phyloP scores from a whole-genome alignment of 1,140 invertebrate species.

The Trissolcus basalis region DNA sequence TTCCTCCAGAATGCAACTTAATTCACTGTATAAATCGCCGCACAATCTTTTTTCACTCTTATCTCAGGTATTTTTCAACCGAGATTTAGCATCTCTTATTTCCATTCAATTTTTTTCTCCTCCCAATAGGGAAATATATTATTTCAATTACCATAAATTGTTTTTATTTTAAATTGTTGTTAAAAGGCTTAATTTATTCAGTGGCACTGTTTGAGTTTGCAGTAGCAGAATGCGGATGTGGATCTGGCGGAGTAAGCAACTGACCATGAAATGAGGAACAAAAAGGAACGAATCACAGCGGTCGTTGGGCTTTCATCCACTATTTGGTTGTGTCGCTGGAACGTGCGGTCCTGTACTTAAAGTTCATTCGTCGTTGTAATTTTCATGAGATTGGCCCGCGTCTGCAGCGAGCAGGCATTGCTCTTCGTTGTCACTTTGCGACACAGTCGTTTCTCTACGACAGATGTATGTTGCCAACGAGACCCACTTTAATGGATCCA shows the following conservation, averaged over 20 bases:
- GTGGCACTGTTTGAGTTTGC: no score
- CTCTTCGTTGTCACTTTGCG: constrained; percentile 10
- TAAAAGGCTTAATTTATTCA: no score
- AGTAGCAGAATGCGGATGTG: no score
- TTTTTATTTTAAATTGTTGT: no score
- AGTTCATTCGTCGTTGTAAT: constrained; percentile 40
- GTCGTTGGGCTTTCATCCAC: constrained; percentile 16
- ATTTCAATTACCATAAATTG: no score
- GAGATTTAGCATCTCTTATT: no score
- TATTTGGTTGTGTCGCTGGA: constrained; percentile 12
- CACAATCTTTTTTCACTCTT: not conserved
- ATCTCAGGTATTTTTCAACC: no score
- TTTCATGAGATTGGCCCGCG: constrained; percentile 37
- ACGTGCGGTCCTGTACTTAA: constrained; percentile 28
- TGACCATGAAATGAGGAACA: constrained; percentile 41
- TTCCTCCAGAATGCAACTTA: constrained; percentile 36
- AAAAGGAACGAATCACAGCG: constrained; percentile 25
- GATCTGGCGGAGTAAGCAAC: constrained; percentile 7
- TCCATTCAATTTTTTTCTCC: no score
- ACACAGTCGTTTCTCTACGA: constrained; percentile 20
- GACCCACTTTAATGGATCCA: constrained; percentile 23
- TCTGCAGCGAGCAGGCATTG: constrained; percentile 19
- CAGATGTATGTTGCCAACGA: constrained; percentile 8
- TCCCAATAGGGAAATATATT: no score
- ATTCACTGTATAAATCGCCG: constrained; percentile 45